These are phyloP conservation scores for Parauchenoglanis punctatus DNA, from an alignment of 2,797 vertebrate genomes.

Conservation along the genomic window DNA sequence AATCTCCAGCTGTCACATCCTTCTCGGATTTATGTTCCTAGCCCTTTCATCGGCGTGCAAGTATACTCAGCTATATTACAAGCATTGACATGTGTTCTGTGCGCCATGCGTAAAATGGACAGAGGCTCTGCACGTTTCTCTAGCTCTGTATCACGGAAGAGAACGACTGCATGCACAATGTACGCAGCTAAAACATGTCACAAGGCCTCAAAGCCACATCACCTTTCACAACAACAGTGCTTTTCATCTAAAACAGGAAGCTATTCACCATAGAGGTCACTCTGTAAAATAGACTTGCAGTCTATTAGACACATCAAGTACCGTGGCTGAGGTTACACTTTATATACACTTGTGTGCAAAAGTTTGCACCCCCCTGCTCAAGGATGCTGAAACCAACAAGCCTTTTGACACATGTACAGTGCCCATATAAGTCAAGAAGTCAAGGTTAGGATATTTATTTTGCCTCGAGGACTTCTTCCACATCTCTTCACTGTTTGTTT, in stretches of 20 bases:
- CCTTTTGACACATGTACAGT: not conserved
- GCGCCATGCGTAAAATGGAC: not conserved
- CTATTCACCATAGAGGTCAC: not conserved
- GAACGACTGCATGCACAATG: not conserved
- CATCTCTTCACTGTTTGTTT: not conserved
- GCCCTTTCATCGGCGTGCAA: not conserved
- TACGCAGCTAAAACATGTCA: not conserved
- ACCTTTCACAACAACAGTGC: not conserved
- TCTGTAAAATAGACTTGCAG: not conserved
- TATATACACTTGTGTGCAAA: not conserved
- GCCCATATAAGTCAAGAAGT: not conserved
- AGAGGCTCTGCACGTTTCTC: not conserved
- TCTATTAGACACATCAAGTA: not conserved
- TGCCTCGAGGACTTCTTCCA: not conserved
- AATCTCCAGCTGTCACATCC: not conserved
- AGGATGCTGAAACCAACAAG: not conserved
- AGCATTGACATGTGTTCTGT: not conserved
- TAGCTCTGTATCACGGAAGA: not conserved
- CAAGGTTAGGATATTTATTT: not conserved
- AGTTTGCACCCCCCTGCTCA: slow-evolving; percentile 22
- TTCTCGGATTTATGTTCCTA: not conserved
- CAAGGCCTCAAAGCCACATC: slow-evolving; percentile 13
- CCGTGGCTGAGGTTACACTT: slow-evolving; percentile 17
- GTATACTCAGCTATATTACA: not conserved
- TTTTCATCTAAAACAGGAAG: slow-evolving; percentile 5